Evolutionary conservation across 2,888 invertebrate genomes (phyloP), one percentile per base, ranked within the genome.

Genomic region (Acleris cristana): DNA sequence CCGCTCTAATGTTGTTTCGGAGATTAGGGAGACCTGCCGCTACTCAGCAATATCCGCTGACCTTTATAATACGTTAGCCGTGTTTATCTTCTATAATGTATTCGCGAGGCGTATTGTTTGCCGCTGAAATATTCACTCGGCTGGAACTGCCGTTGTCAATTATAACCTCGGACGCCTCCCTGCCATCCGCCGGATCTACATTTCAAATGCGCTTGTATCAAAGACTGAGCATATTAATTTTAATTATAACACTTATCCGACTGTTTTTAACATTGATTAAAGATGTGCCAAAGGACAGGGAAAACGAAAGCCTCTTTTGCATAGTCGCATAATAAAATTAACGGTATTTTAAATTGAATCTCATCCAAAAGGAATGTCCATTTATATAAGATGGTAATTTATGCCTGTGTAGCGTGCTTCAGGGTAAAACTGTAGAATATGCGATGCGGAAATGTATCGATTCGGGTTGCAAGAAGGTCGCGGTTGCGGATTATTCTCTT

Each of bases 191-290:
- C 73, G 76, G 70, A 82, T 83, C 76, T 83, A 75, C 79, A 82
- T 77, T 80, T 77, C 77, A 81, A 83, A 84, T 82, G 68, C 61
- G 70, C 69, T 65, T 70, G 69, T 76, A 80, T 80, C 76, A 76
- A 76, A 78, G 76, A 69, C 70, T 69, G 65, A 69, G 68, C 69
- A 70, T 8, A 51, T 54, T 54, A 19, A 63, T 53, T 54, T 62
- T 57, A 34, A 62, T 52, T 57, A 62, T 56, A 18, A 34, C 34
- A 34, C 34, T 34, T 40, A 40, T 4, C 40, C 14, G 12, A 48
- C 26, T 44, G 34, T 49, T 44, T 53, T 23, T 10, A 44, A n/a
- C 40, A 23, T 26, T 55, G 51, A 23, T 44, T 54, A 49, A 69
- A 40, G 12, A 12, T 40, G 14, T 14, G 4, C 40, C 40, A 40